Conservation (phyloP, 2,888 invertebrate genomes). For the Crocallis elinguaria region DNA sequence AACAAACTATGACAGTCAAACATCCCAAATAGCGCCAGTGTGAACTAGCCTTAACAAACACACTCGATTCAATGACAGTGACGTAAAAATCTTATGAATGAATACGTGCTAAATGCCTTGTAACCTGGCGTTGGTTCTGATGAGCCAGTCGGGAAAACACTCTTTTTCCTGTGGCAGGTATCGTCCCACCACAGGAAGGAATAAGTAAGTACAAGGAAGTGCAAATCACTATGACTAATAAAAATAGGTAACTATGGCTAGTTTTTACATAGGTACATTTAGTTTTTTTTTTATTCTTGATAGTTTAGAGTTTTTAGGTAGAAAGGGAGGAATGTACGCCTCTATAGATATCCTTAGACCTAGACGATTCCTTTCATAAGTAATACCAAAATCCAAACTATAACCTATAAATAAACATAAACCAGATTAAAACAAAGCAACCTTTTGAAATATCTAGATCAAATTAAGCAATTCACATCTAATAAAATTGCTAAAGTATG, state of each 20-base stretch:
- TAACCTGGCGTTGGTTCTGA: not conserved
- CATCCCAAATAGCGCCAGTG: slow-evolving; percentile 65
- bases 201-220: no score
- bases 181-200: no score
- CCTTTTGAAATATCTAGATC: slow-evolving; percentile 12
- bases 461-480: slow-evolving; percentile 4
- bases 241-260: no score
- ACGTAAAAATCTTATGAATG: slow-evolving; percentile 64
- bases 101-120: slow-evolving; percentile 49
- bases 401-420: not conserved
- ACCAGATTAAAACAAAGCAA: not conserved
- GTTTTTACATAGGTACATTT: no score
- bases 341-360: no score
- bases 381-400: no score
- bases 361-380: no score
- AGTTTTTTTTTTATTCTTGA: no score
- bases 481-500: slow-evolving; percentile 16
- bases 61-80: slow-evolving; percentile 36
- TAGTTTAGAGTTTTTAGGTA: no score
- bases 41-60: slow-evolving; percentile 72
- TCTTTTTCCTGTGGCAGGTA: slow-evolving; percentile 2
- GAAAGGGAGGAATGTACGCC: no score
- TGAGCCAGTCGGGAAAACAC: slow-evolving; percentile 11
- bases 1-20: slow-evolving; percentile 20
- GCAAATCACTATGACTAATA: no score